Conservation (phyloP, 1,140 invertebrate species). For the Sitobion miscanthi region DNA sequence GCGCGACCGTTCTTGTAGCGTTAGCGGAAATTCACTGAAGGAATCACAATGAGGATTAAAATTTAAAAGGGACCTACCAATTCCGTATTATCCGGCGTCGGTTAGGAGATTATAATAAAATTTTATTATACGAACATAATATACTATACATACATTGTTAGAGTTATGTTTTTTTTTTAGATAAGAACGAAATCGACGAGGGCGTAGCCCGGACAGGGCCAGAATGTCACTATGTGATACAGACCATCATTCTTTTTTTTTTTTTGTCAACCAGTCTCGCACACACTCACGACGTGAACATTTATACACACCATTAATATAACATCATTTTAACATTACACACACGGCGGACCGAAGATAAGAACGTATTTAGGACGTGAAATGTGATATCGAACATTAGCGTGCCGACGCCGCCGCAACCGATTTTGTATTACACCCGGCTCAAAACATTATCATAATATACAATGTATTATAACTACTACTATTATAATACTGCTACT, state of each 20-base stretch:
- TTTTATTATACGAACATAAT: constrained; percentile 1
- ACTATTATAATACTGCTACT: background rate
- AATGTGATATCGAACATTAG: constrained; percentile 32
- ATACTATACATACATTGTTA: constrained; percentile 9
- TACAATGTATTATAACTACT: background rate
- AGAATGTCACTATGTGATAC: background rate
- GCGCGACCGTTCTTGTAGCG: background rate
- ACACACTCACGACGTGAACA: background rate
- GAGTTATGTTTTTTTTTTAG: background rate
- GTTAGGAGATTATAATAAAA: constrained; percentile 16
- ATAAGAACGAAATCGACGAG: constrained; percentile 24
- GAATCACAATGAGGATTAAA: constrained; percentile 35
- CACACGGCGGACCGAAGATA: background rate
- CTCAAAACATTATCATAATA: background rate
- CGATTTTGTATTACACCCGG: background rate
- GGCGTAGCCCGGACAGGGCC: background rate
- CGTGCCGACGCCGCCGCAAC: background rate
- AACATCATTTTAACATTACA: background rate
- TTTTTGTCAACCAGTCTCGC: background rate
- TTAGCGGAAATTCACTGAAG: constrained; percentile 10
- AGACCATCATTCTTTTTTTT: constrained; percentile 9
- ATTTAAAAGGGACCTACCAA: constrained; percentile 16
- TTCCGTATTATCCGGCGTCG: background rate
- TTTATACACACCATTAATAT: background rate
- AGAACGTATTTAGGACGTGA: constrained; percentile 9